These are phyloP conservation scores for Brachyhypopomus occidentalis DNA, from an alignment of 2,113 vertebrate genomes.

Conservation along the genomic window DNA sequence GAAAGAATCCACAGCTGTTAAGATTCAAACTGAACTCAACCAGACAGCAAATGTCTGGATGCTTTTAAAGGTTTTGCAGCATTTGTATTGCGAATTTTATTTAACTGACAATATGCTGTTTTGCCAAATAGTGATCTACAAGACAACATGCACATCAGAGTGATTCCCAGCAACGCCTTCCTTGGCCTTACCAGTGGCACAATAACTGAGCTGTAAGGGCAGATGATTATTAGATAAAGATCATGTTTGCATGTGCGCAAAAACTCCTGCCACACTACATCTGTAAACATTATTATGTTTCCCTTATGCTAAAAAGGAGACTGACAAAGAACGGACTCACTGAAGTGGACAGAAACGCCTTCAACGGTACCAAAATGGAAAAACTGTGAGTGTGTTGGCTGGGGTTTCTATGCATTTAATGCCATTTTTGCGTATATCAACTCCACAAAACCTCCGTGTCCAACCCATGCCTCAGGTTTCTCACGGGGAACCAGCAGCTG, in stretches of 20 bases:
- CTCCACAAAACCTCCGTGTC: conserved; percentile 15
- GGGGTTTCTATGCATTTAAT: not conserved
- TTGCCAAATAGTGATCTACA: conserved; percentile 64
- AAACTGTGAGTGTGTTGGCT: conserved; percentile 79
- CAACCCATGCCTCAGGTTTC: conserved; percentile 72
- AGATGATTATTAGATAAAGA: not conserved
- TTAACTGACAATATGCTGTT: not conserved
- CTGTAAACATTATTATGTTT: too few relatives aligned
- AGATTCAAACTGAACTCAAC: not conserved
- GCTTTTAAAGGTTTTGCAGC: not conserved
- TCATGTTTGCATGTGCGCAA: conserved; percentile 41
- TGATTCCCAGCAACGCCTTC: conserved; percentile 72
- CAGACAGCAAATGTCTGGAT: not conserved
- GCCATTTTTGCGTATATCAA: not conserved
- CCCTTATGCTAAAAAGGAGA: conserved; percentile 76
- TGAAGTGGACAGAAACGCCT: conserved; percentile 88
- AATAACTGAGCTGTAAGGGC: conserved; percentile 70
- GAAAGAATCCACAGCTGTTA: not conserved
- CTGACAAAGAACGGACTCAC: conserved; percentile 90
- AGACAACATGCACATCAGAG: conserved; percentile 69
- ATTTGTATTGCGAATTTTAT: not conserved
- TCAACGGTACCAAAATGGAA: conserved; percentile 89
- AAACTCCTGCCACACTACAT: too few relatives aligned
- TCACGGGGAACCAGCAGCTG: conserved; percentile 87
- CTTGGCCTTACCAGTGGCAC: conserved; percentile 69